Conservation (phyloP, 2,113 vertebrate genomes). For the Bombycilla garrulus region DNA sequence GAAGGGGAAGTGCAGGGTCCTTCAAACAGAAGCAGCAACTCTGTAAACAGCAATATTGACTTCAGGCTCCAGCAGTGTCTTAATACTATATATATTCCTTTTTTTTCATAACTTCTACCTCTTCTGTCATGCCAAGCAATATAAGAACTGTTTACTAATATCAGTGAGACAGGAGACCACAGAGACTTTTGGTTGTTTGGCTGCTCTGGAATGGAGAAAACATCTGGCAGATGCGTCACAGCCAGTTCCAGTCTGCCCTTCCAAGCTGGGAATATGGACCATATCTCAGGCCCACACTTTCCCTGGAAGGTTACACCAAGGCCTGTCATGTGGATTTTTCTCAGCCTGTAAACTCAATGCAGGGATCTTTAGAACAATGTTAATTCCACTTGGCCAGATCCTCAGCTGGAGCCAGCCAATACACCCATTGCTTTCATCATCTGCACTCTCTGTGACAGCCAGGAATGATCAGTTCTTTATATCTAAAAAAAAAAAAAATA, state of each 20-base stretch:
- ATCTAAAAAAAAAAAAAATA: not conserved
- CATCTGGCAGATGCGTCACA: not conserved
- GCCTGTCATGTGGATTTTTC: not conserved
- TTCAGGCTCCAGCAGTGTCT: not conserved
- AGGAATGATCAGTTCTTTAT: not conserved
- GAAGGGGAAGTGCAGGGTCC: not conserved
- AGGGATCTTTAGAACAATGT: not conserved
- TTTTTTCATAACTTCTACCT: not conserved
- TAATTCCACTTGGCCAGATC: not conserved
- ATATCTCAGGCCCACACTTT: not conserved
- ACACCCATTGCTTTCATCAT: not conserved
- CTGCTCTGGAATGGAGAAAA: not conserved
- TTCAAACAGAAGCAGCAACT: not conserved
- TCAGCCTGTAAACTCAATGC: not conserved
- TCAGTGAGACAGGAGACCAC: not conserved
- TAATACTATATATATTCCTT: not conserved
- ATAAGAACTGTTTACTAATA: not conserved
- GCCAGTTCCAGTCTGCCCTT: not conserved
- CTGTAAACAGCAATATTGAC: not conserved
- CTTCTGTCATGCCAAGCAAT: not conserved
- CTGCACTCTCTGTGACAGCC: not conserved
- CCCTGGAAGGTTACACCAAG: not conserved
- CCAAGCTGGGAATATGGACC: not conserved
- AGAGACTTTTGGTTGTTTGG: not conserved
- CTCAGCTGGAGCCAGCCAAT: not conserved